Conservation (phyloP, 1,140 invertebrate species). For the Rhynchophorus ferrugineus region DNA sequence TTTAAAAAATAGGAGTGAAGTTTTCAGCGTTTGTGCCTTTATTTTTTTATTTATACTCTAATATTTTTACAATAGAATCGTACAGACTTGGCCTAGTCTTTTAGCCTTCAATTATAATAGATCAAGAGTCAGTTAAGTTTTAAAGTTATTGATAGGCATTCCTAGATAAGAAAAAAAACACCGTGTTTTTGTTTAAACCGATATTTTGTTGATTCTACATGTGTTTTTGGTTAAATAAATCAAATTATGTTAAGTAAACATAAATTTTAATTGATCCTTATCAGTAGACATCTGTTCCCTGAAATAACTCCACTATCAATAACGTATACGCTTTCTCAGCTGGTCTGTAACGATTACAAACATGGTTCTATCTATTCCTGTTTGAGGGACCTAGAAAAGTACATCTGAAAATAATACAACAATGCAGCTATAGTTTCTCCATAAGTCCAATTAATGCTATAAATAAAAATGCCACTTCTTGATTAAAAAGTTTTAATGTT, state of each 20-base stretch:
- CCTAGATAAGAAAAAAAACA: slow-evolving; percentile 5
- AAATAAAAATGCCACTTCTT: too few relatives aligned
- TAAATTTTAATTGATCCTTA: too few relatives aligned
- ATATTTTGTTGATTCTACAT: slow-evolving; percentile 19
- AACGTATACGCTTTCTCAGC: too few relatives aligned
- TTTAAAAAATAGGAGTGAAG: slow-evolving; percentile 20
- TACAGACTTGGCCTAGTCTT: slow-evolving; percentile 28
- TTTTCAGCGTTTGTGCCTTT: slow-evolving; percentile 33
- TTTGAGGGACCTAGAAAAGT: too few relatives aligned
- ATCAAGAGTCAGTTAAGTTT: not conserved
- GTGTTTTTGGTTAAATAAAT: slow-evolving; percentile 21
- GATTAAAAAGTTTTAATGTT: slow-evolving; percentile 32
- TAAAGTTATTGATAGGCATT: not conserved
- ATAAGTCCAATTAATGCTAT: too few relatives aligned
- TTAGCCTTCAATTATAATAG: not conserved
- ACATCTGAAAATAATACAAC: too few relatives aligned
- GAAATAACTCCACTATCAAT: too few relatives aligned
- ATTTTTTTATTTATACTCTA: slow-evolving; percentile 30
- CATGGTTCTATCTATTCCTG: too few relatives aligned
- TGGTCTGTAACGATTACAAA: too few relatives aligned
- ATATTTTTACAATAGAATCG: slow-evolving; percentile 23
- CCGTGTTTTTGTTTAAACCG: slow-evolving; percentile 3
- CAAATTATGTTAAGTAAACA: slow-evolving; percentile 12
- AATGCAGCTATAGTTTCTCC: not conserved
- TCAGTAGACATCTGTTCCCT: too few relatives aligned